Conservation (phyloP, 2,113 vertebrate genomes). For the Corythornis cristatus region DNA sequence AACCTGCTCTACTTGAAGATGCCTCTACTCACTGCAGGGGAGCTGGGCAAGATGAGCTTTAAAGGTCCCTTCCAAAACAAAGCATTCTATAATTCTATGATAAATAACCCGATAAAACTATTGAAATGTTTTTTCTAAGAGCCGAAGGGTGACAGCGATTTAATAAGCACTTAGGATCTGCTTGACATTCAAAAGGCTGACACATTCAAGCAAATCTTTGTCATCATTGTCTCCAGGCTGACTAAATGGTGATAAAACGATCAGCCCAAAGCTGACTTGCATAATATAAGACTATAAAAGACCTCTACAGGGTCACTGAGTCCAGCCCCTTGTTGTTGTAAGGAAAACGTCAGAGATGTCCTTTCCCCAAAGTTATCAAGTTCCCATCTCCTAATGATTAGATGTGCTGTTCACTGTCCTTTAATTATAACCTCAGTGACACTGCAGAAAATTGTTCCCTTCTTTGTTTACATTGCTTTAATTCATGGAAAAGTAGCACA, state of each 20-base stretch:
- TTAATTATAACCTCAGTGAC: constrained; percentile 34
- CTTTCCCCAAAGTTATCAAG: constrained; percentile 50
- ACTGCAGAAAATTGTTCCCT: constrained; percentile 1
- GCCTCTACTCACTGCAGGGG: not conserved
- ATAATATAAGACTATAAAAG: not conserved
- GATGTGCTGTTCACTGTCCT: not conserved
- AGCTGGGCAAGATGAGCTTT: not conserved
- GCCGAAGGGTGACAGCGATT: not conserved
- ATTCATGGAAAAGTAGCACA: not conserved
- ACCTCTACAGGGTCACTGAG: not conserved
- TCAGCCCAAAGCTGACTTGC: not conserved
- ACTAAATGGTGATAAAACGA: not conserved
- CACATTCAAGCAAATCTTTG: not conserved
- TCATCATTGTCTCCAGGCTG: not conserved
- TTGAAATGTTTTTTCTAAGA: not conserved
- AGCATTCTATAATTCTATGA: not conserved
- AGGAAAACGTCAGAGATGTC: constrained; percentile 42
- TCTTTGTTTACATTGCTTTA: constrained; percentile 38
- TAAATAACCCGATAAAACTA: not conserved
- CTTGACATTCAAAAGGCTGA: not conserved
- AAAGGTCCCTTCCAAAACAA: not conserved
- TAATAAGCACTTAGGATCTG: not conserved
- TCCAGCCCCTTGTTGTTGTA: not conserved
- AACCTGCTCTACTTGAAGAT: not conserved
- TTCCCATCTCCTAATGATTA: constrained; percentile 60